Evolutionary conservation across 2,888 invertebrate species (phyloP), one percentile per base, ranked within the genome.

Genomic region (Drosophila buzzatii): DNA sequence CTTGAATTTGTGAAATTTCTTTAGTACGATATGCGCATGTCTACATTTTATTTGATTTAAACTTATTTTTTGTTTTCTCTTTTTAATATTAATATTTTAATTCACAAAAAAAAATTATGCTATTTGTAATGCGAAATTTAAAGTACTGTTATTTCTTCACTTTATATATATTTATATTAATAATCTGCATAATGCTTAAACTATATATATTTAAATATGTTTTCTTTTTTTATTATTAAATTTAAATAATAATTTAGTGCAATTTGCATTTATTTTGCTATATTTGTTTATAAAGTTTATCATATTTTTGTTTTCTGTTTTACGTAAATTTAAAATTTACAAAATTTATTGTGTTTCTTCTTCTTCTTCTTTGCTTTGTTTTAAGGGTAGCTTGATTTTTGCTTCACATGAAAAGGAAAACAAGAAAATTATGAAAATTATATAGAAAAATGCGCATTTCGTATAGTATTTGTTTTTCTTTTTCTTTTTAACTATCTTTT

Each of bases 221-320:
- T 42, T n/a, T 3, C 12, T 5, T 20, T 61, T 65, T 80, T 60
- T 69, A 71, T 57, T 61, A 70, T 85, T 83, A 81, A 27, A 55
- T 55, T 27, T 82, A 84, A 85, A 84, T 89, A 85, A 85, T 85
- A 87, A 86, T 86, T 89, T 89, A 85, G 89, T 89, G 86, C 86
- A 87, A 81, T 83, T 78, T 75, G 84, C 85, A 67, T 63, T 77
- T 85, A 76, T 80, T 82, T 85, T 84, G 82, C 89, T 88, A 88
- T 83, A 79, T 70, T 76, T 76, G 52, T 78, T 75, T 72, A 76
- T 78, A 76, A 70, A 68, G 62, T 68, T 76, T 73, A 63, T 66
- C 33, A 51, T 53, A 23, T 16, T 9, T 51, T 35, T 51, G 7
- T 39, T 55, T 55, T 42, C 35, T 56, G 42, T 76, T 85, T 83